Conservation (phyloP, 2,888 invertebrate species). For the Drosophila rubida region DNA sequence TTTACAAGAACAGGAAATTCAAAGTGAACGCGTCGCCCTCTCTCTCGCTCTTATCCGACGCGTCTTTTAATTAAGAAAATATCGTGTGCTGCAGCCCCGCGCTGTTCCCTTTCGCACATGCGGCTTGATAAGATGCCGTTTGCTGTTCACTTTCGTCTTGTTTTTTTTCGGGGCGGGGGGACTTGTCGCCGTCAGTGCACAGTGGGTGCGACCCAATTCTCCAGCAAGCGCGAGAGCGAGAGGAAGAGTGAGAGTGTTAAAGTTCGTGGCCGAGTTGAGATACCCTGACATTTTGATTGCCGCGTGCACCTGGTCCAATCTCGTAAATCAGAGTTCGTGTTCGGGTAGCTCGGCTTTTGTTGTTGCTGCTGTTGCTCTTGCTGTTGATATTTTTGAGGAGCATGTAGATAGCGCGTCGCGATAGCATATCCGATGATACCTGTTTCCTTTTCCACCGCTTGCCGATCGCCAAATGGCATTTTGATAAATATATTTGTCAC, state of each 20-base stretch:
- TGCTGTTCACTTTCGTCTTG: constrained; percentile 21
- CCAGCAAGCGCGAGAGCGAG: not conserved
- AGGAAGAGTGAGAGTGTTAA: constrained; percentile 32
- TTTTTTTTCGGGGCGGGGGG: constrained; percentile 37
- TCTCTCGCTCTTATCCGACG: constrained; percentile 55
- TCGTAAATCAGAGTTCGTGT: constrained; percentile 55
- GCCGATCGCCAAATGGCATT: constrained; percentile 50
- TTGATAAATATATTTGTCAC: constrained; percentile 81
- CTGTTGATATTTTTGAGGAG: constrained; percentile 6
- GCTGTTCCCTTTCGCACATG: constrained; percentile 41
- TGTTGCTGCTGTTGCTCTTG: not conserved
- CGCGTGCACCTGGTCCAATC: constrained; percentile 48
- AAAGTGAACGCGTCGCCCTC: constrained; percentile 43
- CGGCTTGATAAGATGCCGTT: constrained; percentile 59
- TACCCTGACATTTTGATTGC: constrained; percentile 25
- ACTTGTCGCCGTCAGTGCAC: constrained; percentile 9
- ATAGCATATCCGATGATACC: constrained; percentile 61
- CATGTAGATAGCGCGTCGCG: constrained; percentile 48
- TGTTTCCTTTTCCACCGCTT: constrained; percentile 39
- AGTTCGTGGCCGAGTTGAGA: constrained; percentile 37
- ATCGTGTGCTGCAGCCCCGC: constrained; percentile 41
- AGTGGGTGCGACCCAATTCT: constrained; percentile 20
- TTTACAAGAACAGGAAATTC: constrained; percentile 80
- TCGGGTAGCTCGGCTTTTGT: constrained; percentile 42
- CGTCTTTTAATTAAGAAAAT: constrained; percentile 77